phyloP scores from a whole-genome alignment of 2,113 vertebrate species.

The Falcunculus frontatus region DNA sequence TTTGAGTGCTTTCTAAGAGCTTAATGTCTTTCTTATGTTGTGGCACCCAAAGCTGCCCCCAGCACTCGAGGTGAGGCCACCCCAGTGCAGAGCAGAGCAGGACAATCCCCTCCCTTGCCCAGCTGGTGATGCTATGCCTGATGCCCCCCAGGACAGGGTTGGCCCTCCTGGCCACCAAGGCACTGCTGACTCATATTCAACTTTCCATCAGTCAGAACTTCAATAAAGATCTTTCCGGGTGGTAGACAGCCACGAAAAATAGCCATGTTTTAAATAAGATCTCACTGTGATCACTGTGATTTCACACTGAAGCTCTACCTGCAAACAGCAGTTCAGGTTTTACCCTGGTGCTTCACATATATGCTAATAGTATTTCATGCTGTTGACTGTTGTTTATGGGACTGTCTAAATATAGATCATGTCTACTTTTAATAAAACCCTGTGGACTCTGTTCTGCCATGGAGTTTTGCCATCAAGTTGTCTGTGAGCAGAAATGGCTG shows the following conservation, averaged over 20 bases:
- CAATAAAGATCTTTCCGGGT: neutral
- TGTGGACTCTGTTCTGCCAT: neutral
- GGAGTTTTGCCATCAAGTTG: neutral
- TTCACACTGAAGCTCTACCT: neutral
- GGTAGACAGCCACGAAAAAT: neutral
- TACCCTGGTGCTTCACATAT: neutral
- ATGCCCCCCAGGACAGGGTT: neutral
- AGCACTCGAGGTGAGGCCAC: rapidly evolving
- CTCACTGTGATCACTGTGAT: neutral
- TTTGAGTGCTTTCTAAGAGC: neutral
- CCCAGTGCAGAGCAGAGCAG: neutral
- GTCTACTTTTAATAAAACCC: neutral
- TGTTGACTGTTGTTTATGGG: neutral
- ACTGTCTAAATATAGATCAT: neutral
- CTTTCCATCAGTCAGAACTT: rapidly evolving
- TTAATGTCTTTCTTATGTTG: neutral
- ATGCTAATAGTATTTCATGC: neutral
- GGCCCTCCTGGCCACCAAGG: no score
- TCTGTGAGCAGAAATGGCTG: neutral
- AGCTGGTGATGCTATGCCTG: rapidly evolving
- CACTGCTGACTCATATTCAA: neutral
- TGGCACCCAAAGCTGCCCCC: neutral
- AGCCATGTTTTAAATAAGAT: neutral
- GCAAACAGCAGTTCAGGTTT: neutral
- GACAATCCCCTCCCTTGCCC: neutral